A percentile compares a stretch with the other conserved stretches of the same genome.
Conservation (phyloP, 2,113 vertebrate genomes). For the Chaetops frenatus region DNA sequence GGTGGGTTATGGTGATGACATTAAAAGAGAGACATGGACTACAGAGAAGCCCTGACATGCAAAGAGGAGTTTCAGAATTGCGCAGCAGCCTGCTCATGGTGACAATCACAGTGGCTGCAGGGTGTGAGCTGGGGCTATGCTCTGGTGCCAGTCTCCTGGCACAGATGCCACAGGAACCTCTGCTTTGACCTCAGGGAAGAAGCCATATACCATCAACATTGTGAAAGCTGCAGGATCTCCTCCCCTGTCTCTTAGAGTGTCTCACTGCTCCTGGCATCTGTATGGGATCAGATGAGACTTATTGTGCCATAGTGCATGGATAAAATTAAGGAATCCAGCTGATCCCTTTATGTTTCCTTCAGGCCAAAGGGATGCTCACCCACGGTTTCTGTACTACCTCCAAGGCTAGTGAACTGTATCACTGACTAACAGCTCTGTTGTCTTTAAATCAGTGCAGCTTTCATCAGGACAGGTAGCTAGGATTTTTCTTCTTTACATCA, state of each 20-base stretch:
- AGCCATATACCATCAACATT: neutral
- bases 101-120: neutral
- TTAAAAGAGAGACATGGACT: neutral
- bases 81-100: neutral
- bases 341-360: neutral
- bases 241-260: neutral
- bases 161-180: rapidly evolving
- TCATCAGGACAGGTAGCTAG: neutral
- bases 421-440: neutral
- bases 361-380: neutral
- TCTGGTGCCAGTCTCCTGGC: neutral
- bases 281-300: neutral
- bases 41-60: neutral
- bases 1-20: neutral
- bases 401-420: neutral
- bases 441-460: neutral
- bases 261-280: neutral
- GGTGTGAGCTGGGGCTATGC: neutral
- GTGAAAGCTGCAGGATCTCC: neutral
- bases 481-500: neutral
- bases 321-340: neutral
- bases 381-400: neutral
- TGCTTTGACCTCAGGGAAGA: neutral
- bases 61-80: neutral
- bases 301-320: rapidly evolving